These are phyloP conservation scores for Bicyclus anynana DNA, from an alignment of 1,140 invertebrate species.

Conservation along the genomic window DNA sequence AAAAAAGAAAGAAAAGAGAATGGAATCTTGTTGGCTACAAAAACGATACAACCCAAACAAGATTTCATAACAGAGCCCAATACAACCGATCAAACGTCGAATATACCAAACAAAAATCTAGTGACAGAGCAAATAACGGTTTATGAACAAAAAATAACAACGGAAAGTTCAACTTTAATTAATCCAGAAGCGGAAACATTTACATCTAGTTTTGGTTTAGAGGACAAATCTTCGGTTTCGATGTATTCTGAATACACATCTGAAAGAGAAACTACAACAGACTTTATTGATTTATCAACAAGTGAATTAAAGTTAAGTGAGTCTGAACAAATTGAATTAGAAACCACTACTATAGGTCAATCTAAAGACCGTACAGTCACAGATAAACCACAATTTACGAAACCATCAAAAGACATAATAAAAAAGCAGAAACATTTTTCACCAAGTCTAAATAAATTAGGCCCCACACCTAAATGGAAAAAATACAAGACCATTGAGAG, in stretches of 20 bases:
- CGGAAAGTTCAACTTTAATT: neutral
- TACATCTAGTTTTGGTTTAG: neutral
- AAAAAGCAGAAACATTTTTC: neutral
- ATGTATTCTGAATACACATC: neutral
- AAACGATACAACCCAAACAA: neutral
- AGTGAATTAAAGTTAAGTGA: neutral
- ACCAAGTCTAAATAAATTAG: neutral
- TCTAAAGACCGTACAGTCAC: neutral
- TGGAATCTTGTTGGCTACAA: neutral
- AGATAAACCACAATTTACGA: neutral
- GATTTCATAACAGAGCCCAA: neutral
- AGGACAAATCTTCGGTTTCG: neutral
- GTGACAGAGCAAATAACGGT: neutral
- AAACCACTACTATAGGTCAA: too few relatives aligned
- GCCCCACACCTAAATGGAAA: slow-evolving; percentile 33
- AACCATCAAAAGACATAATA: neutral
- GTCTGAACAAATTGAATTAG: neutral
- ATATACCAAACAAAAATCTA: neutral
- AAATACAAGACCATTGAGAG: slow-evolving; percentile 53
- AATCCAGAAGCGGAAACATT: neutral
- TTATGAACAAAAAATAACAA: neutral
- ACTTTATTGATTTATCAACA: neutral
- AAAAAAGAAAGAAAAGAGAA: neutral
- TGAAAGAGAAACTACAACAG: neutral
- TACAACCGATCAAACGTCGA: neutral